phyloP scores from a whole-genome alignment of 2,113 vertebrate genomes.

The Caracal caracal region DNA sequence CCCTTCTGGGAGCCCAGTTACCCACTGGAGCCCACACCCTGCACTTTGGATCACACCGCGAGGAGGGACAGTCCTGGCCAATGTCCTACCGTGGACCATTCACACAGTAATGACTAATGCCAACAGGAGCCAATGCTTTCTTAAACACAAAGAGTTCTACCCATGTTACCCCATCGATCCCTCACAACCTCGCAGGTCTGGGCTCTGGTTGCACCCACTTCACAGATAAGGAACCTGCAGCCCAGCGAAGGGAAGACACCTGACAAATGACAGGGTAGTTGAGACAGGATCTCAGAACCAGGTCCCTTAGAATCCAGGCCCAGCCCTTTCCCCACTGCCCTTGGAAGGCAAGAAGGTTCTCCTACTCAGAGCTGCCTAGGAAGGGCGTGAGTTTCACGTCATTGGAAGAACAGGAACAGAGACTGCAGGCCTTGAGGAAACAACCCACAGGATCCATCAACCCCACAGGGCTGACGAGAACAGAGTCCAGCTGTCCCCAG shows the following conservation, averaged over 20 bases:
- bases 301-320: neutral
- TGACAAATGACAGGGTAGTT: neutral
- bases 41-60: neutral
- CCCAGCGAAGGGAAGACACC: neutral
- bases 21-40: neutral
- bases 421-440: neutral
- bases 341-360: neutral
- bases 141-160: too few species aligned
- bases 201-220: neutral
- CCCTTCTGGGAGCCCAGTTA: too few species aligned
- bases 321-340: neutral
- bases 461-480: too few species aligned
- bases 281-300: neutral
- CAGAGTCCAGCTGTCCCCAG: neutral
- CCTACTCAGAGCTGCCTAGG: neutral
- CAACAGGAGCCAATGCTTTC: rapidly evolving
- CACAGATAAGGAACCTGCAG: neutral
- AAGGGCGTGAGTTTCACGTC: neutral
- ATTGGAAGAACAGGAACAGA: neutral
- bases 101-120: too few species aligned
- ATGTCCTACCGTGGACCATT: neutral
- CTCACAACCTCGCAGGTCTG: neutral
- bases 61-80: neutral
- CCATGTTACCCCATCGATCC: rapidly evolving
- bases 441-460: neutral